phyloP scores from a whole-genome alignment of 1,140 invertebrate species.

The Ips typographus region DNA sequence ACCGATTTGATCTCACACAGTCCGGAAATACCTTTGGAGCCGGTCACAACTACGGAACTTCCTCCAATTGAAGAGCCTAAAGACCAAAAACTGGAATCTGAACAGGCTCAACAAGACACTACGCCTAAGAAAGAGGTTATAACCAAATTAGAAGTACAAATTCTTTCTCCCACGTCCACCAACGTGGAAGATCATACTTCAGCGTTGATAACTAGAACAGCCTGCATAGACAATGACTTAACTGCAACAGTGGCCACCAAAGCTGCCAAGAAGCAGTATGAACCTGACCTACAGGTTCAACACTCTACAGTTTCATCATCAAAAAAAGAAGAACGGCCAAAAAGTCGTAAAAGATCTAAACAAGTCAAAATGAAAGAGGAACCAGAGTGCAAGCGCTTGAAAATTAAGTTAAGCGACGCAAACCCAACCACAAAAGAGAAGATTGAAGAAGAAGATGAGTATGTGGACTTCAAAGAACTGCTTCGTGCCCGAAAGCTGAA shows the following conservation, averaged over 20 bases:
- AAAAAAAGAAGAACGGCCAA: conserved; percentile 13
- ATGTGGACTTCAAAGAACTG: conserved; percentile 39
- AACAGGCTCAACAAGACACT: neutral
- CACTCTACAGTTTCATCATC: conserved; percentile 27
- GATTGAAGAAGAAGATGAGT: conserved; percentile 12
- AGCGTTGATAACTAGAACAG: conserved; percentile 5
- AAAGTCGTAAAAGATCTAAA: conserved; percentile 18
- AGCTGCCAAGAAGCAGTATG: conserved; percentile 42
- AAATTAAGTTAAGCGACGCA: neutral
- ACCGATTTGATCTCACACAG: conserved; percentile 8
- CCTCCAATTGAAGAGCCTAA: neutral
- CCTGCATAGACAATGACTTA: conserved; percentile 16
- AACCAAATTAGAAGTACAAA: conserved; percentile 22
- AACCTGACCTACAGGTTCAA: conserved; percentile 31
- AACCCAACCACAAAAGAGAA: conserved; percentile 1
- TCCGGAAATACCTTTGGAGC: conserved; percentile 18
- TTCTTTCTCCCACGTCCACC: conserved; percentile 31
- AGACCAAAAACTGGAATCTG: neutral
- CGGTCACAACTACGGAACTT: conserved; percentile 15
- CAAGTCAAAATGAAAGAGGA: conserved; percentile 27
- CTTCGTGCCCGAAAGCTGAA: conserved; percentile 38
- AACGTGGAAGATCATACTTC: conserved; percentile 21
- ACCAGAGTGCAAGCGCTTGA: conserved; percentile 14
- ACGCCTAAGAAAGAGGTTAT: neutral
- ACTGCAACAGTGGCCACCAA: conserved; percentile 36